Evolutionary conservation across 1,140 invertebrate species (phyloP).

Genomic region (Drosophila arizonae): DNA sequence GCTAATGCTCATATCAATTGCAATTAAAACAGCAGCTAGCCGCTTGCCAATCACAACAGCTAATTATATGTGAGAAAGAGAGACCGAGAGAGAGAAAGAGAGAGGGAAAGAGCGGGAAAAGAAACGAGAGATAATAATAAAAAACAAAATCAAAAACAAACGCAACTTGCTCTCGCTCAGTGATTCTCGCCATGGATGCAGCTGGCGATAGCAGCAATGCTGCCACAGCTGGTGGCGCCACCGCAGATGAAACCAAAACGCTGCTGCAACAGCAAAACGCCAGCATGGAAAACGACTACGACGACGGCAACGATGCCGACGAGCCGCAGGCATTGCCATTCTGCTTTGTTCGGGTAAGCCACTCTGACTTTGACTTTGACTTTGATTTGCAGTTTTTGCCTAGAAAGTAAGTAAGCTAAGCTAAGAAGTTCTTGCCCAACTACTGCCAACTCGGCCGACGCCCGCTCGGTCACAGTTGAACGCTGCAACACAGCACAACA

Average conservation of each 20-base stretch:
- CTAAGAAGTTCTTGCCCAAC: too few relatives aligned
- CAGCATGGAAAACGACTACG: conserved; percentile 36
- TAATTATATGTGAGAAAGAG: conserved; percentile 15
- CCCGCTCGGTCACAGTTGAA: too few relatives aligned
- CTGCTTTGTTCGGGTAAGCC: conserved; percentile 47
- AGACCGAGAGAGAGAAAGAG: not conserved
- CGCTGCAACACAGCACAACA: too few relatives aligned
- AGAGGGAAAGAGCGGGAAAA: not conserved
- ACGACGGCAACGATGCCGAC: conserved; percentile 7
- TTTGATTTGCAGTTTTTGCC: not conserved
- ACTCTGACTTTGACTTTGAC: not conserved
- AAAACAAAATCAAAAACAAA: not conserved
- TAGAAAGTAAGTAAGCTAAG: conserved; percentile 1
- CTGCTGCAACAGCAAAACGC: conserved; percentile 21
- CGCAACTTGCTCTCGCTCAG: conserved; percentile 8
- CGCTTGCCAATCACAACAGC: conserved; percentile 23
- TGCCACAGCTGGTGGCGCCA: conserved; percentile 24
- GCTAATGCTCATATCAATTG: conserved; percentile 31
- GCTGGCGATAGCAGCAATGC: conserved; percentile 1
- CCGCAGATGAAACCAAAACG: conserved; percentile 13
- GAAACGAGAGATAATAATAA: not conserved
- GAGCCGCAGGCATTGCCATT: conserved; percentile 47
- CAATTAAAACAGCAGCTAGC: conserved; percentile 19
- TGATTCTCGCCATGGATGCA: conserved; percentile 11
- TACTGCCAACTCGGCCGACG: too few relatives aligned